These are phyloP conservation scores for Gambelia wislizenii DNA, from an alignment of 2,797 vertebrate genomes.

Conservation along the genomic window DNA sequence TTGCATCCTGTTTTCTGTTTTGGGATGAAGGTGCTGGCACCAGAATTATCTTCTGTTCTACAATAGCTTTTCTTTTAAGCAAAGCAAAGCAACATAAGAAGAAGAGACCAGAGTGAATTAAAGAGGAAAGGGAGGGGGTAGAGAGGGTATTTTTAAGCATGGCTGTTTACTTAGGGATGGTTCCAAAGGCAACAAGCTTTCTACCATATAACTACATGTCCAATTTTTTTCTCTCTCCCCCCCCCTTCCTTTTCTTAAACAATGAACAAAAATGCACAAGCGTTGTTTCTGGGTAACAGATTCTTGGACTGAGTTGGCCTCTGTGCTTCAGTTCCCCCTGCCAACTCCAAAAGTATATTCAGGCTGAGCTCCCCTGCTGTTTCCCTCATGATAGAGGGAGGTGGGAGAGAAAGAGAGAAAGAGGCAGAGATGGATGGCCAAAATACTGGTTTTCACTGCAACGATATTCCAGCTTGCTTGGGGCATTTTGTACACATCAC, in stretches of 20 bases:
- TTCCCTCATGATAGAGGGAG: neutral
- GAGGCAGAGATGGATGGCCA: neutral
- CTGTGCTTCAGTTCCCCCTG: constrained; percentile 55
- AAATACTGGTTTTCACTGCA: accelerated
- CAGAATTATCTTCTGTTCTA: constrained; percentile 66
- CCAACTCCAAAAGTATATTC: neutral
- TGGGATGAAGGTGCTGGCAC: constrained; percentile 60
- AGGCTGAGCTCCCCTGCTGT: neutral
- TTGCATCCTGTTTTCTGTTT: constrained; percentile 77
- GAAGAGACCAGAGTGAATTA: constrained; percentile 40
- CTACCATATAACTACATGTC: constrained; percentile 75
- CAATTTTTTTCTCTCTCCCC: neutral
- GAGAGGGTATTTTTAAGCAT: constrained; percentile 73
- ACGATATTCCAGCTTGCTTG: neutral
- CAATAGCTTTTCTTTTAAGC: constrained; percentile 54
- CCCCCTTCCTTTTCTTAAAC: neutral
- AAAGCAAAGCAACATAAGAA: neutral
- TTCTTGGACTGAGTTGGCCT: constrained; percentile 58
- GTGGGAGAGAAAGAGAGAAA: neutral
- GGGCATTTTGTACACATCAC: neutral
- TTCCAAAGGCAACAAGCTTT: constrained; percentile 77
- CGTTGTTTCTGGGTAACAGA: constrained; percentile 70
- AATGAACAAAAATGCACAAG: constrained; percentile 63
- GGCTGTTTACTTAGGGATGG: constrained; percentile 76
- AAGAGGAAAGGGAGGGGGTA: neutral